Percentiles rank a stretch among this genome's conserved stretches.
Evolutionary conservation across 2,113 vertebrate genomes (phyloP).

Genomic region (Bufo gargarizans): DNA sequence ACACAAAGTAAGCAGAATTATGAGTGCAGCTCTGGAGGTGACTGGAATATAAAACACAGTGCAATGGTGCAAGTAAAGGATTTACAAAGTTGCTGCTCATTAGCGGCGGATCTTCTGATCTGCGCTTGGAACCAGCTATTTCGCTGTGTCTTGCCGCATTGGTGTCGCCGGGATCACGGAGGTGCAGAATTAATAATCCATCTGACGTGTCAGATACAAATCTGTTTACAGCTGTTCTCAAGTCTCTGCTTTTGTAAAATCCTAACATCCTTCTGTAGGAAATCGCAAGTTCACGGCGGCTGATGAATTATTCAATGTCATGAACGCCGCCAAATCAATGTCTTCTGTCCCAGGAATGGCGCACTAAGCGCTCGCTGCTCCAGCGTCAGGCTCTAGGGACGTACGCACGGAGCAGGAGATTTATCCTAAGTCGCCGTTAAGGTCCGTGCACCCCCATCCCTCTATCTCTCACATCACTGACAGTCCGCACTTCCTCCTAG

Average conservation of each 20-base stretch:
- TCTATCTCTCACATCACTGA: constrained; percentile 43
- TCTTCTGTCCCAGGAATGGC: not conserved
- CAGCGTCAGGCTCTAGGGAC: not conserved
- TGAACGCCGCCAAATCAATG: constrained; percentile 17
- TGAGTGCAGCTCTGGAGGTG: not conserved
- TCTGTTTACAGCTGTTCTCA: constrained; percentile 38
- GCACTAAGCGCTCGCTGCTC: not conserved
- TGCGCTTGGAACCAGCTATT: not conserved
- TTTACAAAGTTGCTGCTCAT: not conserved
- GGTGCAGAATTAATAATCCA: constrained; percentile 33
- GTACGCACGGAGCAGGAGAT: not conserved
- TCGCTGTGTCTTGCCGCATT: not conserved
- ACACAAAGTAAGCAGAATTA: not conserved
- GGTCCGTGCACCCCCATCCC: not conserved
- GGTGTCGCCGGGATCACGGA: not conserved
- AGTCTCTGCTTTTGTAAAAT: constrained; percentile 27
- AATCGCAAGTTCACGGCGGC: constrained; percentile 14
- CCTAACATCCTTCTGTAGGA: not conserved
- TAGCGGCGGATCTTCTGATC: not conserved
- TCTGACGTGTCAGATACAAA: constrained; percentile 31
- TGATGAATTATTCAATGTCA: constrained; percentile 32
- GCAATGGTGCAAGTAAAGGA: not conserved
- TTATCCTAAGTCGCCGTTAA: not conserved
- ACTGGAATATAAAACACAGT: not conserved
- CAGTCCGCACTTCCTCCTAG: not conserved